These are phyloP conservation scores for Enhydra lutris DNA, from an alignment of 2,113 vertebrate species.

Conservation along the genomic window DNA sequence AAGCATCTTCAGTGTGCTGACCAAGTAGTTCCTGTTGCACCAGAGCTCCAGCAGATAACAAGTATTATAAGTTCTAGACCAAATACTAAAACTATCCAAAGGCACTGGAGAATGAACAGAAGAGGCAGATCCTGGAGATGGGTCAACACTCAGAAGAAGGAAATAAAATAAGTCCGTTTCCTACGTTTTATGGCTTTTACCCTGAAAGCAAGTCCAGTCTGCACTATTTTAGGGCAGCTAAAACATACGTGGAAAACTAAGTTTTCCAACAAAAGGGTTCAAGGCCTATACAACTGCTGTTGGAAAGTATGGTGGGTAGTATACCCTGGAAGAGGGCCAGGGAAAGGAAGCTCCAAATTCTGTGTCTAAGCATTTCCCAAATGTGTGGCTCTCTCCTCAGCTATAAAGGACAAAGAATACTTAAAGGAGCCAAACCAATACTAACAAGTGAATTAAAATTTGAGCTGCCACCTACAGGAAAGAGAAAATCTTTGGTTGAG, in stretches of 20 bases:
- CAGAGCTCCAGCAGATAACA: not conserved
- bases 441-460: not conserved
- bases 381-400: not conserved
- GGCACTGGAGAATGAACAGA: not conserved
- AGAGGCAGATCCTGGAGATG: not conserved
- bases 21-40: not conserved
- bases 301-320: not conserved
- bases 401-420: not conserved
- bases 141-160: not conserved
- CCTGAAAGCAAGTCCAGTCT: not conserved
- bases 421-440: not conserved
- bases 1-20: not conserved
- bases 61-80: not conserved
- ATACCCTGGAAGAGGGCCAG: not conserved
- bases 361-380: not conserved
- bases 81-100: not conserved
- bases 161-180: not conserved
- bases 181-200: not conserved
- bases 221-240: not conserved
- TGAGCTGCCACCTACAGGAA: not conserved
- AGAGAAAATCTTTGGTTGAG: not conserved
- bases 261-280: not conserved
- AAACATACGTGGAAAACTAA: not conserved
- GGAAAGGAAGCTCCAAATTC: not conserved
- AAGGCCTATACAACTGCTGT: not conserved